Base-by-base conservation (phyloP, 2,888 invertebrate genomes). In the Dendrolimus pini region DNA sequence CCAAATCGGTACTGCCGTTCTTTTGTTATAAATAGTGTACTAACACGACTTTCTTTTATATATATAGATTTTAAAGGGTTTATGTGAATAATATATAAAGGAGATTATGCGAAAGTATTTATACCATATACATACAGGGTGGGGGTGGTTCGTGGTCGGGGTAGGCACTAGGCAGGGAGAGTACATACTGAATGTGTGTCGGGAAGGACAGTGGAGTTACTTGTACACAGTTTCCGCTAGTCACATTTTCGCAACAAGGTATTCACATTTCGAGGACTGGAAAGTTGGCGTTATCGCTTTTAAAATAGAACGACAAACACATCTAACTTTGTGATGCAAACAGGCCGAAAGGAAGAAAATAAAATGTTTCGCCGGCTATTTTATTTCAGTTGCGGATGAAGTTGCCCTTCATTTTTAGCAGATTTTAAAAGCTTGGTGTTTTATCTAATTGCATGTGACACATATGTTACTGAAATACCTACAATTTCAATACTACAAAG, bases 221-320 rank as follows among this genome's bases (percentile, higher is more conserved):
- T 89, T 87, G 89, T 82, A 77, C 81, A 82, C 83, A 84, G 88
- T 89, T 88, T 89, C 89, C 89, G 89, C 80, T 89, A 89, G 89
- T 89, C 89, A 89, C 89, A 90, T 89, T 90, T 89, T 89, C 86
- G 80, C 89, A 84, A 90, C 89, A 90, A 88, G 89, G 85, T 87
- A 90, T 89, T 90, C 89, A 88, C 89, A 90, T 90, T 90, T 89
- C 83, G 88, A 89, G 88, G 79, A 83, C 85, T 86, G 84, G 82
- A 83, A 89, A 89, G 89, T 89, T 89, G 80, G 85, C 87, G 83
- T 89, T 90, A 89, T 89, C 89, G 89, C 82, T 80, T 89, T 86
- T 89, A 85, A 89, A 89, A 90, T 89, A 85, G 87, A 85, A 86
- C 88, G 85, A 82, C 87, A 84, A 82, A 83, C 85, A 82, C 84